Percentiles rank a stretch among this genome's conserved stretches.
phyloP scores from a whole-genome alignment of 2,113 vertebrate genomes.

The Oreocharis arfaki region DNA sequence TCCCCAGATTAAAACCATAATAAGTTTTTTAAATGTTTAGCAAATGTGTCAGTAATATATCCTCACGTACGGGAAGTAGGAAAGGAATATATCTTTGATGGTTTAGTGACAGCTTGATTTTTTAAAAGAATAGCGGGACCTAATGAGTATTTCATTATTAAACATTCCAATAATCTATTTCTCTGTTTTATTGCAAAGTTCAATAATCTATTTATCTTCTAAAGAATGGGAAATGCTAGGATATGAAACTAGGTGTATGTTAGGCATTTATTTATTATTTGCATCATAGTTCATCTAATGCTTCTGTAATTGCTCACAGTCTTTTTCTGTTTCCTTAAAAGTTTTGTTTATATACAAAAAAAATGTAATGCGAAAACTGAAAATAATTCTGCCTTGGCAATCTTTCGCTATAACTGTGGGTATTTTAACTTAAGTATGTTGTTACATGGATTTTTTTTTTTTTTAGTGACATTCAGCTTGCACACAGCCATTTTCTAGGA shows the following conservation, averaged over 20 bases:
- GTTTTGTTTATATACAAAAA: background rate
- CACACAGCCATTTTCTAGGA: background rate
- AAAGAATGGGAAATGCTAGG: background rate
- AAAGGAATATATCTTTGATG: background rate
- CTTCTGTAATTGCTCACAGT: background rate
- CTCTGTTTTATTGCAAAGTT: background rate
- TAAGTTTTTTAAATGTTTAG: background rate
- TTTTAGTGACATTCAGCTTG: background rate
- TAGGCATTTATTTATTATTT: background rate
- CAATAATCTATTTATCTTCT: background rate
- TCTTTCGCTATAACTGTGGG: background rate
- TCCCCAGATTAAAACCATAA: background rate
- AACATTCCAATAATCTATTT: background rate
- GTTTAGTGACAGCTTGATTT: background rate
- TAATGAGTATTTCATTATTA: background rate
- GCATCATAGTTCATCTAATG: background rate
- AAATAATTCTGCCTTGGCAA: background rate
- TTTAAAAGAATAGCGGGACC: background rate
- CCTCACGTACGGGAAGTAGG: background rate
- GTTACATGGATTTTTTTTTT: background rate
- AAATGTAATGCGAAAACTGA: background rate
- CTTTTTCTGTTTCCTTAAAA: background rate
- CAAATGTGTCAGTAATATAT: background rate
- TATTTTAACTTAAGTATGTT: background rate
- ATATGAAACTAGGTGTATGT: background rate